These are phyloP conservation scores for Digitonthophagus gazella DNA, from an alignment of 2,888 invertebrate species.

Conservation along the genomic window DNA sequence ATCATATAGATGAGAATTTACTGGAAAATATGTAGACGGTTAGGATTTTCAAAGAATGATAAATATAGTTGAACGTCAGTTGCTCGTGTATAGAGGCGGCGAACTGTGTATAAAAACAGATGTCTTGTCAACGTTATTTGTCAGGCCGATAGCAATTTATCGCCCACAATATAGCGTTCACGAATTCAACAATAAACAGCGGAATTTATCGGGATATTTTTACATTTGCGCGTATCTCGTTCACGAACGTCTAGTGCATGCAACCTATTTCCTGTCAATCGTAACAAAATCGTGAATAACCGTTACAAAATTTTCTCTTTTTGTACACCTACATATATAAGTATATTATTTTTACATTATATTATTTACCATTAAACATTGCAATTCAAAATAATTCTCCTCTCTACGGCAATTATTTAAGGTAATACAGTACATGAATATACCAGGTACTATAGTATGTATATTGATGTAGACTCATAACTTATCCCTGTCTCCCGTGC, in stretches of 20 bases:
- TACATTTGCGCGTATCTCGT: slow-evolving; percentile 8
- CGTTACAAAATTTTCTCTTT: neutral
- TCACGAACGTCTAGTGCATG: neutral
- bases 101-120: slow-evolving; percentile 21
- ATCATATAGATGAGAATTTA: neutral
- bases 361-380: neutral
- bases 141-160: slow-evolving; percentile 24
- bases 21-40: neutral
- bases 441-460: neutral
- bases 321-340: neutral
- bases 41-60: neutral
- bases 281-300: neutral
- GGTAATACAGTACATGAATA: neutral
- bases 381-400: neutral
- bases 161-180: slow-evolving; percentile 19
- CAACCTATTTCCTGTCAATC: neutral
- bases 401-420: neutral
- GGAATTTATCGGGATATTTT: slow-evolving; percentile 18
- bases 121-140: slow-evolving; percentile 23
- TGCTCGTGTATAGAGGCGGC: neutral
- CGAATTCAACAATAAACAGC: slow-evolving; percentile 15
- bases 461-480: neutral
- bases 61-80: neutral
- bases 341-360: neutral
- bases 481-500: neutral